These are phyloP conservation scores for Solen grandis DNA, from an alignment of 1,140 invertebrate genomes.

Conservation along the genomic window DNA sequence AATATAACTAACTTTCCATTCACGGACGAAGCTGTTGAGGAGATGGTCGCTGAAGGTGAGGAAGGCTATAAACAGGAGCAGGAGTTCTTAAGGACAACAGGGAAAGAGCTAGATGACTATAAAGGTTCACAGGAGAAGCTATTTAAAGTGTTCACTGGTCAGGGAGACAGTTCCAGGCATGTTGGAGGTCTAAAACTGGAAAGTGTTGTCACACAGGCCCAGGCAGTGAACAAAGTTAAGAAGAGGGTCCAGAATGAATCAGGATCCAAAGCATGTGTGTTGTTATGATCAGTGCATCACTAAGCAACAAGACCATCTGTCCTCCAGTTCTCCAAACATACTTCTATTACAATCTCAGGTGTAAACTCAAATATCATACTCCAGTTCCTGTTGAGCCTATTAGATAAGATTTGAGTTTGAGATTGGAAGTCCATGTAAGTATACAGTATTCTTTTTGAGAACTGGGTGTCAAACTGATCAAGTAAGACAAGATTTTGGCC, in stretches of 20 bases:
- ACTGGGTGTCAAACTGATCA: no score
- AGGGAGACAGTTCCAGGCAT: background rate
- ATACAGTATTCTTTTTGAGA: no score
- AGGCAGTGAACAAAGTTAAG: constrained; percentile 39
- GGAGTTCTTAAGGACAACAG: constrained; percentile 48
- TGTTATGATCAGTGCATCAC: constrained; percentile 43
- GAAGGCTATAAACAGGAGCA: constrained; percentile 65
- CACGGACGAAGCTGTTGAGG: constrained; percentile 58
- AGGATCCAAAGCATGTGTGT: constrained; percentile 43
- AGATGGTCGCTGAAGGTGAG: constrained; percentile 65
- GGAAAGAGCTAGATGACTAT: constrained; percentile 66
- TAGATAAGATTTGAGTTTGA: no score
- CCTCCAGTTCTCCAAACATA: no score
- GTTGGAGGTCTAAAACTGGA: constrained; percentile 12
- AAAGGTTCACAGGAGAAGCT: no score
- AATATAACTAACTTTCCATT: constrained; percentile 70
- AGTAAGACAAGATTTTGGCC: no score
- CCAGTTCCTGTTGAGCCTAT: no score
- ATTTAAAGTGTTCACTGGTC: constrained; percentile 15
- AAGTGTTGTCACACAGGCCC: no score
- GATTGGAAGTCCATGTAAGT: no score
- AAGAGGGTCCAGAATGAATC: background rate
- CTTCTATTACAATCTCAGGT: no score
- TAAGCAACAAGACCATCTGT: no score
- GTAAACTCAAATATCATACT: no score